Evolutionary conservation across 2,113 vertebrate species (phyloP), one percentile per base, ranked within the genome.

Genomic region (Zosterops japonicus): DNA sequence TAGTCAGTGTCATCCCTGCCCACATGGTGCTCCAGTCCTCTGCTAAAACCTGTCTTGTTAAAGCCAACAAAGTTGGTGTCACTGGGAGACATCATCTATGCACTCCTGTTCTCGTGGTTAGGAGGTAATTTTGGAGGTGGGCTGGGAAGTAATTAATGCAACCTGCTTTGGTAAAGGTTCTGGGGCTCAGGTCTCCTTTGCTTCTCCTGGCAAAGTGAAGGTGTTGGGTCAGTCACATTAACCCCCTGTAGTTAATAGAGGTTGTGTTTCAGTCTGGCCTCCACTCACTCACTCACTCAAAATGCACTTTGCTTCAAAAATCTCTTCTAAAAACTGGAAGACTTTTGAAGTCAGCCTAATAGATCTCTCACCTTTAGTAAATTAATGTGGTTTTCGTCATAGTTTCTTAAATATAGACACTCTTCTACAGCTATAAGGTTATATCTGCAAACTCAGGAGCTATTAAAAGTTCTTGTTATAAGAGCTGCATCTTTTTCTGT

Each of bases 131-230:
- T n/a, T 24, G 49, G 76, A 33, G 59, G 61, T 56, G n/a, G 8
- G 7, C 27, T 79, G 71, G 53, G 24, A 64, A 75, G 2, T 12
- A 19, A 65, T 76, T 0, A 2, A 74, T 50, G 9, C 27, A 72
- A 3, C 53, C 42, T 75, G 29, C 29, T 89, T 55, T 50, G 35
- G 5, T 47, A 10, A 69, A 74, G 5, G 4, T 55, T 55, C 23
- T 3, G 20, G 39, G 9, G 39, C 36, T 14, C 31, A 28, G 29
- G 36, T n/a, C 31, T 64, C 31, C 36, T 64, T 18, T 0, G 0
- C 14, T 7, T 72, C 31, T 81, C 55, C 12, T 24, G 14, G 27
- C 36, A 39, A 33, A 87, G 17, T 0, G 1, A 46, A 86, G 42
- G 11, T 29, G 20, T 33, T 50, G 50, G 10, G 23, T 39, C 17